Conservation (phyloP, 2,888 invertebrate species). For the Cantharis rufa region DNA sequence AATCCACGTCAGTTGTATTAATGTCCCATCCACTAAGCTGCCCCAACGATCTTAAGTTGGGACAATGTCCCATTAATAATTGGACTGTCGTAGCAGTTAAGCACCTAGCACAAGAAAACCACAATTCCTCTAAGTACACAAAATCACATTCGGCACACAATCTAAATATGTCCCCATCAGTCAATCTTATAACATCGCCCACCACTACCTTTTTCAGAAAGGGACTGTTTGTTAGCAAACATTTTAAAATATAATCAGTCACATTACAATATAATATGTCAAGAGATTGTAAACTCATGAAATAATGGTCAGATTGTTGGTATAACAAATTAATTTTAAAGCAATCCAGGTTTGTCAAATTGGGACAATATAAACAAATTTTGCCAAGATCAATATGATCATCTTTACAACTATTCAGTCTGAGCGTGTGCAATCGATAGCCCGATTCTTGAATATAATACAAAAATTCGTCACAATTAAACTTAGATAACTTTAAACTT, state of each 20-base stretch:
- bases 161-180: slow-evolving; percentile 70
- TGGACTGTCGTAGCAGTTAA: slow-evolving; percentile 67
- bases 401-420: slow-evolving; percentile 46
- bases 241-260: slow-evolving; percentile 61
- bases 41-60: slow-evolving; percentile 65
- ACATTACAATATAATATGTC: slow-evolving; percentile 71
- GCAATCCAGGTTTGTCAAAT: slow-evolving; percentile 66
- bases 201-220: slow-evolving; percentile 66
- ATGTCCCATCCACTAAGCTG: slow-evolving; percentile 71
- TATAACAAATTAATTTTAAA: slow-evolving; percentile 67
- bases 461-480: slow-evolving; percentile 64
- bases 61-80: slow-evolving; percentile 69
- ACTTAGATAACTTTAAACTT: slow-evolving; percentile 66
- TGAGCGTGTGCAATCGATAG: slow-evolving; percentile 42
- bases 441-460: slow-evolving; percentile 59
- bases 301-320: slow-evolving; percentile 63
- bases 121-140: slow-evolving; percentile 66
- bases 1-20: slow-evolving; percentile 68
- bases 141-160: slow-evolving; percentile 69
- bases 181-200: slow-evolving; percentile 67
- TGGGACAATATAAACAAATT: slow-evolving; percentile 51
- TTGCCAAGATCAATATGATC: slow-evolving; percentile 45
- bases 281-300: slow-evolving; percentile 64
- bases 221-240: slow-evolving; percentile 64
- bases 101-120: slow-evolving; percentile 71